Evolutionary conservation across 2,797 vertebrate genomes (phyloP), one percentile per base, ranked within the genome.

Genomic region (Hemitrygon akajei): DNA sequence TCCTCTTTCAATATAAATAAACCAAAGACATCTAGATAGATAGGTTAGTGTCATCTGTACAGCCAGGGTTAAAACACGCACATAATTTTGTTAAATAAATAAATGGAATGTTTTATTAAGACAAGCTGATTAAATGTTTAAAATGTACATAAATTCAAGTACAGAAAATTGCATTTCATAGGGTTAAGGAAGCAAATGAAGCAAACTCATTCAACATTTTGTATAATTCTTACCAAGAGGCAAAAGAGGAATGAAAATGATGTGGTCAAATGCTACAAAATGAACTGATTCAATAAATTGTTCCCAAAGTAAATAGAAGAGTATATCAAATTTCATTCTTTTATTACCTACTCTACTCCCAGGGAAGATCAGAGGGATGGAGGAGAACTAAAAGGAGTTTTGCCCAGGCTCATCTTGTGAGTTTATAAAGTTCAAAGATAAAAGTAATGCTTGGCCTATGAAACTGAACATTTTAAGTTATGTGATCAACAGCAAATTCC

Each of bases 251-350:
- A 75, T 14, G 14, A 58, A 86, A 47, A 56, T 34, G 86, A 18
- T 69, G 63, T 75, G 73, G 71, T 93, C 71, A 93, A 93, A 10
- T 27, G 58, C 5, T 58, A 40, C 75, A 93, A 93, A 93, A n/a
- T 93, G 71, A 93, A 93, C 91, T 93, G 91, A 93, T 93, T 76
- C 91, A 93, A 93, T 14, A 93, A 76, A 76, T 69, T 93, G 71
- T 93, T 71, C 91, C 71, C 91, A 93, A 56, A 75, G 69, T 37
- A 47, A 92, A 91, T 91, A 27, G 20, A 66, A 92, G 69, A 75
- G 1, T 40, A 27, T 69, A 47, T 75, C 71, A 56, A 27, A 7
- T 92, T 76, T 56, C 91, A 56, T 30, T 14, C 40, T 56, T 93
- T 47, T 75, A 93, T 56, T 58, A 58, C 18, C 69, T 89, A 20